Evolutionary conservation across 2,888 invertebrate genomes (phyloP).

Genomic region (Nysson spinosus): DNA sequence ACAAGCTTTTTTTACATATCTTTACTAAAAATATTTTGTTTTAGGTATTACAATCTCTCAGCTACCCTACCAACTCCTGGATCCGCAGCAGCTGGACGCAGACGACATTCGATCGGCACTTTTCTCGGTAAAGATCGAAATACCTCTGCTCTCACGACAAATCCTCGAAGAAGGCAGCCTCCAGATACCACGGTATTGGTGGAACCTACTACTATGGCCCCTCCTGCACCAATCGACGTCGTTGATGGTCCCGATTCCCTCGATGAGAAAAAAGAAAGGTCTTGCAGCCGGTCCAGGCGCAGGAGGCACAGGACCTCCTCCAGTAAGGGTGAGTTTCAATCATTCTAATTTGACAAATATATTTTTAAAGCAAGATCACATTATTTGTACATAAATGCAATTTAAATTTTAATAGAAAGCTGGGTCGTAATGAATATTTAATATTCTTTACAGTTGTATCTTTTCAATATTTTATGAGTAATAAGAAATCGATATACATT

Average conservation of each 20-base stretch:
- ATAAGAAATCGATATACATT: no score
- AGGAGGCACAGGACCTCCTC: slow-evolving; percentile 58
- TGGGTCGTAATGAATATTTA: no score
- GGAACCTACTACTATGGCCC: slow-evolving; percentile 80
- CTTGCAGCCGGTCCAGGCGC: slow-evolving; percentile 36
- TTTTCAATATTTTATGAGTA: no score
- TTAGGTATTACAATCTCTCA: slow-evolving; percentile 79
- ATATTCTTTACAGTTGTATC: no score
- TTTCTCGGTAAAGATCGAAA: slow-evolving; percentile 80
- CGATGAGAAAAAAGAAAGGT: slow-evolving; percentile 23
- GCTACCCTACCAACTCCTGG: slow-evolving; percentile 74
- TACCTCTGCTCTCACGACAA: slow-evolving; percentile 62
- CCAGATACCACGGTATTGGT: slow-evolving; percentile 77
- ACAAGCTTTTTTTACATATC: background rate
- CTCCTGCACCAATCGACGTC: slow-evolving; percentile 76
- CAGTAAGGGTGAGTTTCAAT: slow-evolving; percentile 57
- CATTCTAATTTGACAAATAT: background rate
- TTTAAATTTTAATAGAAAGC: no score
- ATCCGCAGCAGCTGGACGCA: slow-evolving; percentile 77
- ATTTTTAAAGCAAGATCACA: no score
- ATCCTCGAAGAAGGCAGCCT: slow-evolving; percentile 39
- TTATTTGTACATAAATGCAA: no score
- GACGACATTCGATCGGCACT: slow-evolving; percentile 84
- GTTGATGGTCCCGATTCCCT: slow-evolving; percentile 46
- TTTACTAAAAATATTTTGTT: background rate